phyloP scores from a whole-genome alignment of 2,113 vertebrate genomes.

The Pogonocichla stellata region DNA sequence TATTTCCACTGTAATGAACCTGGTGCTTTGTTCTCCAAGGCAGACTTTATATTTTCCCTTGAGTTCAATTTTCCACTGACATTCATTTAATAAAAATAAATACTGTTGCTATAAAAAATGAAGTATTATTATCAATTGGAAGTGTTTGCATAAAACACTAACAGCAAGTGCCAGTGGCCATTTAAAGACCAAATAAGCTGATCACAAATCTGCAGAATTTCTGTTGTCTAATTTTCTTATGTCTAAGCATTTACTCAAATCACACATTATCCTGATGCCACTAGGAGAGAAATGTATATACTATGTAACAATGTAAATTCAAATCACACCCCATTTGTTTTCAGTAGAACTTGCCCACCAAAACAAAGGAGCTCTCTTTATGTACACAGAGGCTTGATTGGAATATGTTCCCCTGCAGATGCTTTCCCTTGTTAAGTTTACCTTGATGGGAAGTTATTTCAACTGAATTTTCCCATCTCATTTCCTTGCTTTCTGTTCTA shows the following conservation, averaged over 20 bases:
- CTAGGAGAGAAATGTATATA: background rate
- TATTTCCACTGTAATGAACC: background rate
- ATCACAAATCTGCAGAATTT: background rate
- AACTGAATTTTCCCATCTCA: background rate
- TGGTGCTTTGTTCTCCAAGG: background rate
- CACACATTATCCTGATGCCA: fast-evolving
- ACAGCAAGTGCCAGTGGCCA: background rate
- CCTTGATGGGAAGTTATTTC: background rate
- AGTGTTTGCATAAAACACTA: background rate
- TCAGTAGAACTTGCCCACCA: background rate
- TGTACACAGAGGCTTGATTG: background rate
- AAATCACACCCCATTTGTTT: background rate
- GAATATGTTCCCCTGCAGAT: background rate
- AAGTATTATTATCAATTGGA: background rate
- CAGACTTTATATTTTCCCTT: background rate
- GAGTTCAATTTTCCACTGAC: background rate
- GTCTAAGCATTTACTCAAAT: background rate
- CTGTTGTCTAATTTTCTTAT: background rate
- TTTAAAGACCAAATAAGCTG: background rate
- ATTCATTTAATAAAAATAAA: slow-evolving; percentile 1
- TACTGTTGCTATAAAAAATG: background rate
- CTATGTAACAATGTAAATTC: background rate
- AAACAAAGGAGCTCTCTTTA: background rate
- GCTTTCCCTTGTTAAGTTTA: background rate
- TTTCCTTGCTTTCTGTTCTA: background rate